These are phyloP conservation scores for Riparia riparia DNA, from an alignment of 2,113 vertebrate species.

Conservation along the genomic window DNA sequence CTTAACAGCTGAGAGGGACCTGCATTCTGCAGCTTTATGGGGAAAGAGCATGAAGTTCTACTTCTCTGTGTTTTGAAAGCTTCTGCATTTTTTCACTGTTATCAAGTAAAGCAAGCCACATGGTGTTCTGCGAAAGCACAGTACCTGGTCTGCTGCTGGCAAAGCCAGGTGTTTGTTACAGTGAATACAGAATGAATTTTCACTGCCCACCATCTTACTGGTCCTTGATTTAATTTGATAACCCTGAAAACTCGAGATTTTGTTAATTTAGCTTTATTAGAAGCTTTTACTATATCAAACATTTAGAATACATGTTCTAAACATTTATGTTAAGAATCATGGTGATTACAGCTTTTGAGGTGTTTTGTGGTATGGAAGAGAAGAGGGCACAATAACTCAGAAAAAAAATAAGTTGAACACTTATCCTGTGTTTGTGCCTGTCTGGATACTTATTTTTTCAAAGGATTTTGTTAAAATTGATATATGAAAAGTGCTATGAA, in stretches of 20 bases:
- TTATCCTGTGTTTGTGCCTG: neutral
- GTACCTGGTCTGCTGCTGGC: neutral
- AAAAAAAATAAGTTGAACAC: neutral
- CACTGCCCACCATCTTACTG: neutral
- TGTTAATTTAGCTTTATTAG: neutral
- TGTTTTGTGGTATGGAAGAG: neutral
- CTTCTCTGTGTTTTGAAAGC: conserved; percentile 53
- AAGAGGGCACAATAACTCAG: neutral
- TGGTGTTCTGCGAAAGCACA: neutral
- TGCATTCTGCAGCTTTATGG: conserved; percentile 60
- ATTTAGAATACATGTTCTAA: neutral
- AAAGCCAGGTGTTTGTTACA: neutral
- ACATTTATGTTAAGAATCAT: neutral
- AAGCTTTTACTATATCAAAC: neutral
- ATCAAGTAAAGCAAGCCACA: neutral
- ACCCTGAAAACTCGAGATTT: neutral
- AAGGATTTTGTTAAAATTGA: neutral
- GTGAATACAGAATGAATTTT: neutral
- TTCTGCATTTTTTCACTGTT: neutral
- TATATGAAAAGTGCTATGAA: neutral
- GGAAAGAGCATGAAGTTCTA: conserved; percentile 46
- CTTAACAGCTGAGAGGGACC: conserved; percentile 63
- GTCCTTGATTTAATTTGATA: neutral
- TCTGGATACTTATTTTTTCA: neutral
- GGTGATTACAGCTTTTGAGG: neutral